Base-by-base conservation (phyloP, 2,113 vertebrate species). In the Mixornis gularis region DNA sequence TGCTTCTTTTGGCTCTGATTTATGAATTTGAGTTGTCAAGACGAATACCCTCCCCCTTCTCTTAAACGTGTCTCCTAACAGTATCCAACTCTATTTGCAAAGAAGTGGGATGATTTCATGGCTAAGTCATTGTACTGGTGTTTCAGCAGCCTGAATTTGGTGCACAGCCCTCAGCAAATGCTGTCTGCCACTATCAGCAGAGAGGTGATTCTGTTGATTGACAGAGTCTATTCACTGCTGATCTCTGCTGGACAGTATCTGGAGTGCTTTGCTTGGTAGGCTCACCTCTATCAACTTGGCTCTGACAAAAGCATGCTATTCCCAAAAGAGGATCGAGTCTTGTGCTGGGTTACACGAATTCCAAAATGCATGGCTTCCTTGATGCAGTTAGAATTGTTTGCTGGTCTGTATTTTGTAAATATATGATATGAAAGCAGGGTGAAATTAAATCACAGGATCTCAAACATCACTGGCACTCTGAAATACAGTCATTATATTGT, bases 1-100 rank as follows among this genome's bases (percentile, higher is more conserved):
- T 89, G 49, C 89, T 83, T 83, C 79, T 84, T 93, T 70, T 77
- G 58, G 63, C 46, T 95, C 56, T 69, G 70, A 88, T 82, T 90
- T 90, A 60, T 73, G 63, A 87, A 96, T 69, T 65, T 81, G 66
- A 91, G 48, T 80, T 69, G 60, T 92, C 13, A 22, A 65, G 46
- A 79, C 26, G 32, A 91, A 87, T 65, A 19, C 6, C 46, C 26
- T 64, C 27, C 60, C 21, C 8, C 4, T 72, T 16, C 79, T 89
- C 93, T 86, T 85, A 81, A 81, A 68, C 34, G 27, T 90, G 13
- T 80, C 43, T 93, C 51, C 55, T 66, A 85, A 55, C 30, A 14
- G 22, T 66, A 27, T 69, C 13, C 34, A 53, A 12, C 32, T 87
- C 1, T 0, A 13, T 72, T 89, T 87, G 44, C 17, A 70, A 70